Evolutionary conservation across 2,113 vertebrate genomes (phyloP), one percentile per base, ranked within the genome.

Genomic region (zebrafish (Danio rerio)): DNA sequence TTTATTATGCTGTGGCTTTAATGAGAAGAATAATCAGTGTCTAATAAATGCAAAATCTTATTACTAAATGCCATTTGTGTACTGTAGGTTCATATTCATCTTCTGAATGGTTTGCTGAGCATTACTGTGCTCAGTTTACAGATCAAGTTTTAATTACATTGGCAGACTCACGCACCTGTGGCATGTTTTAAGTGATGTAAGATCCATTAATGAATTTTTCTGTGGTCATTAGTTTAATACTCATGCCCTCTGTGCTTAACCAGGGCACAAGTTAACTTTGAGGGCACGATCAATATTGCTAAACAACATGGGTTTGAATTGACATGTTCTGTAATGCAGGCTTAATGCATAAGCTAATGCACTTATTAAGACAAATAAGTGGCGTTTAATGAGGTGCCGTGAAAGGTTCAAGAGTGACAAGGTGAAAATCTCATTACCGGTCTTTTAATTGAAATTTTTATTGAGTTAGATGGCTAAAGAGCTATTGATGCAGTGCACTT

Each of bases 341-440:
- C 10, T 6, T 18, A 77, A 62, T 15, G 56, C 43, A 0, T 13
- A 49, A 1, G 43, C 40, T 45, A 10, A 75, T 59, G 55, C n/a
- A 21, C 1, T 59, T 75, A 47, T 77, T 50, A 77, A 8, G 58
- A 49, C 74, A 40, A 31, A 59, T 45, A 59, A 75, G 12, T 58
- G 9, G 3, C 9, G 6, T 15, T 62, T 6, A 21, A 16, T 62
- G 18, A 20, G 13, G 9, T 55, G 42, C 70, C 8, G 40, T 72
- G 7, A 42, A 74, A 74, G 31, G 11, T 47, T 61, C 7, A 76
- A 40, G 16, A 47, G 16, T 31, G 11, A 47, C n/a, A 59, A 9
- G 55, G n/a, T 63, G 74, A 50, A 47, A 16, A 31, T 77, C 16
- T 45, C 55, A 8, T 74, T 7, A 58, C 1, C 12, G 43, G 16